A percentile compares a stretch with the other conserved stretches of the same genome.
Conservation (phyloP, 2,888 invertebrate species). For the Agapostemon virescens region DNA sequence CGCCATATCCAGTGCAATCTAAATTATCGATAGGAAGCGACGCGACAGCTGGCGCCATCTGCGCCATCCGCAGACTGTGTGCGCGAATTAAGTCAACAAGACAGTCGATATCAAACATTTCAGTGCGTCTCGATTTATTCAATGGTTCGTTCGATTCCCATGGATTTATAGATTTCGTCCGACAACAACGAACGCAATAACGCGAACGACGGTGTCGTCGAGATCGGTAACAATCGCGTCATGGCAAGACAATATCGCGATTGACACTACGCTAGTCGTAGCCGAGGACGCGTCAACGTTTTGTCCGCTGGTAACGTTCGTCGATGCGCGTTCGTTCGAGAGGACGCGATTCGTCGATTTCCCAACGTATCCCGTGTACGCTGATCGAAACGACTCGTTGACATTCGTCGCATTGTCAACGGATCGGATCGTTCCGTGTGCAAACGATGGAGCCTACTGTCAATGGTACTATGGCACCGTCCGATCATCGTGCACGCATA, state of each 20-base stretch:
- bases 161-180: background rate
- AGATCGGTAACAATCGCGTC: background rate
- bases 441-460: slow-evolving; percentile 49
- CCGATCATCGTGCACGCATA: slow-evolving; percentile 17
- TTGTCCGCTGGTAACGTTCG: background rate
- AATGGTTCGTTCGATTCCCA: background rate
- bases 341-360: background rate
- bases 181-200: background rate
- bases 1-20: background rate
- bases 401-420: background rate
- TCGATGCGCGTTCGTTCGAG: background rate
- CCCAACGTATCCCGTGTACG: background rate
- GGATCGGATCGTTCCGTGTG: slow-evolving; percentile 7
- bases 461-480: slow-evolving; percentile 49
- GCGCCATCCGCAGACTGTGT: background rate
- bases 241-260: background rate
- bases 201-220: background rate
- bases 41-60: slow-evolving; percentile 34
- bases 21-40: slow-evolving; percentile 37
- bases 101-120: slow-evolving; percentile 28
- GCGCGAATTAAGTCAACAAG: slow-evolving; percentile 33
- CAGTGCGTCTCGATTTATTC: background rate
- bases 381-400: background rate
- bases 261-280: slow-evolving; percentile 42
- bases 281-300: slow-evolving; percentile 8